Percentiles rank a stretch among this genome's conserved stretches.
Evolutionary conservation across 2,113 vertebrate genomes (phyloP).

Genomic region (Felis chaus): DNA sequence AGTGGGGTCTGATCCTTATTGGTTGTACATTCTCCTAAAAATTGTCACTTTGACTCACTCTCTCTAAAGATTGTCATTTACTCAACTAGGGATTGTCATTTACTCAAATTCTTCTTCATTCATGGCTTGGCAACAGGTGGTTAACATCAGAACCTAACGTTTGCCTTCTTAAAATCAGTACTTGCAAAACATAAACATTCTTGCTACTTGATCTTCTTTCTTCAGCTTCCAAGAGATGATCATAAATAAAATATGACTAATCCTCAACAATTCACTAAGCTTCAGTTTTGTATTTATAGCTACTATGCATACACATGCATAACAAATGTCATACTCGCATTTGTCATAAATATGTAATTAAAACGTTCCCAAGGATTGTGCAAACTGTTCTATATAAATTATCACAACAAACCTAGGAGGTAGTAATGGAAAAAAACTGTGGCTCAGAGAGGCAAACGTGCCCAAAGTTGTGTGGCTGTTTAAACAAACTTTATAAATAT

Average conservation of each 20-base stretch:
- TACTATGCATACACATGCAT: background rate
- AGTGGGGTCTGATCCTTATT: background rate
- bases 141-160: background rate
- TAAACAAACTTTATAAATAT: background rate
- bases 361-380: background rate
- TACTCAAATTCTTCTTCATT: background rate
- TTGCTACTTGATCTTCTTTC: background rate
- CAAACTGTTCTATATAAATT: background rate
- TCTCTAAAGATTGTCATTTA: background rate
- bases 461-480: background rate
- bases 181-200: background rate
- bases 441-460: background rate
- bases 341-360: background rate
- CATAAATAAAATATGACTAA: slow-evolving; percentile 30
- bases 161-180: slow-evolving; percentile 5
- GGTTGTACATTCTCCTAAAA: background rate
- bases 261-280: background rate
- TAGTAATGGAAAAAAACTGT: background rate
- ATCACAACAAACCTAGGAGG: background rate
- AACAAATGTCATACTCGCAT: background rate
- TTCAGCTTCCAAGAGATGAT: background rate
- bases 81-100: background rate
- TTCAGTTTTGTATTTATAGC: background rate
- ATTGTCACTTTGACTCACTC: background rate
- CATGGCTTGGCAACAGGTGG: too few relatives aligned